These are phyloP conservation scores for Schizopygopsis pylzovi DNA, from an alignment of 2,797 vertebrate genomes.

Conservation along the genomic window DNA sequence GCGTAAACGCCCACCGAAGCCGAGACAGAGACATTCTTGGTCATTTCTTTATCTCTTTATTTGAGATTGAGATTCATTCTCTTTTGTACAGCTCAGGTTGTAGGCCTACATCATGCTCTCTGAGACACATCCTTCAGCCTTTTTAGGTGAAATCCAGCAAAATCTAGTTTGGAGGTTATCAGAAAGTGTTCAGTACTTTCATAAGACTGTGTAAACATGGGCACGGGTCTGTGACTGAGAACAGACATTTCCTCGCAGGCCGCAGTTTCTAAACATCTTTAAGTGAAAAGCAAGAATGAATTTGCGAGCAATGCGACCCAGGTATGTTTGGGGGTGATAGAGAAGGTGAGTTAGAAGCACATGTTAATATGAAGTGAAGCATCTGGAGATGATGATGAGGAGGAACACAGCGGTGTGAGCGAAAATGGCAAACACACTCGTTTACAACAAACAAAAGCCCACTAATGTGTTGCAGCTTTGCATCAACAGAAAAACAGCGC, in stretches of 20 bases:
- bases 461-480: conserved; percentile 62
- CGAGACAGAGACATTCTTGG: conserved; percentile 32
- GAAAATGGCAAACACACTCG: conserved; percentile 53
- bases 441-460: conserved; percentile 58
- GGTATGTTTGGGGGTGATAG: conserved; percentile 80
- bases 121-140: not conserved
- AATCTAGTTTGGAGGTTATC: conserved; percentile 1
- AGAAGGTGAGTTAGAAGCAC: conserved; percentile 81
- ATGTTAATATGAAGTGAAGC: conserved; percentile 80
- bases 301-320: conserved; percentile 75
- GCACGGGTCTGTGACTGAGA: not conserved
- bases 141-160: conserved; percentile 17
- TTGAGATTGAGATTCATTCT: conserved; percentile 12
- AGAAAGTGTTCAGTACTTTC: not conserved
- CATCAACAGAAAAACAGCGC: conserved; percentile 63
- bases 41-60: conserved; percentile 15
- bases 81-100: not conserved
- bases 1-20: not conserved
- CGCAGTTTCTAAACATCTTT: conserved; percentile 65
- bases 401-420: not conserved
- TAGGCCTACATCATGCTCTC: conserved; percentile 7
- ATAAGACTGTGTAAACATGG: not conserved
- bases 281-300: conserved; percentile 69
- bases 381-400: conserved; percentile 75
- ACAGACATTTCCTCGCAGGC: conserved; percentile 68